phyloP scores from a whole-genome alignment of 2,888 invertebrate species.

The Micoletzkya japonica region DNA sequence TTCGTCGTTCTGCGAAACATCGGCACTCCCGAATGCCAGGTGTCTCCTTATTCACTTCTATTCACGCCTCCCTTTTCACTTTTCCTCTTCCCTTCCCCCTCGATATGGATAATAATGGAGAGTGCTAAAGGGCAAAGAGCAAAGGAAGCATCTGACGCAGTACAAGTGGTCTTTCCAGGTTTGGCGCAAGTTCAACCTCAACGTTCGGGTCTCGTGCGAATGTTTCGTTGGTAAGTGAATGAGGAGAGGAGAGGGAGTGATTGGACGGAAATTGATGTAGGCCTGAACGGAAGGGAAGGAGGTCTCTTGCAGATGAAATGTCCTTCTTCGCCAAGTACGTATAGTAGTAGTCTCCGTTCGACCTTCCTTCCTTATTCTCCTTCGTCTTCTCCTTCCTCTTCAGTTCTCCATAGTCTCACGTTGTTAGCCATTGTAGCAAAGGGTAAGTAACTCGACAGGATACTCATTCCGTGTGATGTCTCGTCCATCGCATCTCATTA shows the following conservation, averaged over 20 bases:
- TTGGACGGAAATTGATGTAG: not conserved
- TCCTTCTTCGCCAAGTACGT: constrained; percentile 64
- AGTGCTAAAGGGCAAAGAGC: not conserved
- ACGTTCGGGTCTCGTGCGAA: constrained; percentile 63
- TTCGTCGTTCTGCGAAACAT: constrained; percentile 63
- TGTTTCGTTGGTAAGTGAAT: constrained; percentile 61
- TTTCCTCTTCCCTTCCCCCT: no score
- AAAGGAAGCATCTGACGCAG: not conserved
- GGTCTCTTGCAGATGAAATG: constrained; percentile 56
- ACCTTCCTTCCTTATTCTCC: not conserved
- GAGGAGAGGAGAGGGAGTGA: no score
- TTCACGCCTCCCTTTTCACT: no score
- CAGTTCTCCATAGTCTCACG: no score
- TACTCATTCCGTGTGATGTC: no score
- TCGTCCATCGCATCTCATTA: no score
- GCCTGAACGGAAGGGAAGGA: not conserved
- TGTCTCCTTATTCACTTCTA: not conserved
- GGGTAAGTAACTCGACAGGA: no score
- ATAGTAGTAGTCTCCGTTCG: constrained; percentile 30
- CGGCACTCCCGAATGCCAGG: constrained; percentile 61
- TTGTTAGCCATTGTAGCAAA: no score
- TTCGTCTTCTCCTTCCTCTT: no score
- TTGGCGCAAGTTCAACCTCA: constrained; percentile 64
- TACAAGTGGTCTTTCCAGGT: constrained; percentile 29
- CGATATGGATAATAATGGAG: no score